Evolutionary conservation across 2,113 vertebrate genomes (phyloP), one percentile per base, ranked within the genome.

Genomic region (Xenopus laevis): DNA sequence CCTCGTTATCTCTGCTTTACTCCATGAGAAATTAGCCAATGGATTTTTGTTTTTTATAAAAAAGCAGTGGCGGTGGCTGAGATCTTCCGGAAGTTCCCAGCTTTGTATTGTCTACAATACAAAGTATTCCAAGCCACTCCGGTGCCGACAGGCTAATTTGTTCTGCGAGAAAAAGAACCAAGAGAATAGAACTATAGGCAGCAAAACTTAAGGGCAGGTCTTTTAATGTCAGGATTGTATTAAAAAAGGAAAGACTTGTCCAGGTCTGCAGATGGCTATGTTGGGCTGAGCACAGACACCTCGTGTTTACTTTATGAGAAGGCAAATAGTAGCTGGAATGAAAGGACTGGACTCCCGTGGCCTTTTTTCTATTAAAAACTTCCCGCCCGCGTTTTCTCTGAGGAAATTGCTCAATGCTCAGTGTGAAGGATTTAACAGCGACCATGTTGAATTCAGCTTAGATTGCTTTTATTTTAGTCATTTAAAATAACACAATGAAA

Each of bases 251-350:
- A 8, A 60, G 12, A 68, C 11, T 13, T 13, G 40, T 12, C 33
- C 23, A 50, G 65, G 55, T 53, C 61, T n/a, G 6, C 55, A 60
- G 44, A 50, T 33, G n/a, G 55, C 58, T 61, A 60, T 68, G 67
- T 68, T 52, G 23, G 65, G 11, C 65, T 6, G 55, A 68, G 23
- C 46, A 17, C 53, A 21, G 12, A 18, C 71, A 44, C 52, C 8
- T 15, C 15, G 23, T 74, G 57, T 74, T 68, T 74, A 52, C 23
- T 67, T 66, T 74, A 60, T 55, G 30, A 17, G 20, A 61, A 74
- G 23, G 21, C 72, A 74, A 74, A 74, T 61, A 61, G 64, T 74
- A 68, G 30, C 65, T 68, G 57, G 17, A 74, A 74, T 68, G 72
- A 61, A 74, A 60, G 27, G 8, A 27, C 18, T 57, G 40, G 46